Evolutionary conservation across 37 sponge, comb jelly and placozoan species (phyloP).

Genomic region (Cladorhizidae sp.): DNA sequence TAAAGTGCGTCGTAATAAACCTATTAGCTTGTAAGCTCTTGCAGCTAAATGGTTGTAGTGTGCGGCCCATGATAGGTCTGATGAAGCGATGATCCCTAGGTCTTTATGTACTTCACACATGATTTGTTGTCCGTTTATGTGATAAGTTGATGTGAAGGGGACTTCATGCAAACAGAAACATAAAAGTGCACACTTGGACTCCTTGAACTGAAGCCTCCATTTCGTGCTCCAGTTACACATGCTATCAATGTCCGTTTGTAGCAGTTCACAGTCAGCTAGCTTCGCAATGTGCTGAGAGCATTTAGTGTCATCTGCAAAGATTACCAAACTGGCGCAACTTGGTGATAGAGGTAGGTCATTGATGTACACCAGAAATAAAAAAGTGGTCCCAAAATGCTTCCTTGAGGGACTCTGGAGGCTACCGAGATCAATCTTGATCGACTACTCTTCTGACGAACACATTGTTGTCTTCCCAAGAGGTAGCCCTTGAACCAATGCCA

Average conservation of each 20-base stretch:
- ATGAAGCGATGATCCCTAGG: too few relatives aligned
- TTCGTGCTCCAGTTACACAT: background rate
- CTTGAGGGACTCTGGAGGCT: conserved; percentile 39
- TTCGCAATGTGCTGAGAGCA: background rate
- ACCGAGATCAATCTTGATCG: background rate
- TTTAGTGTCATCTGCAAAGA: conserved; percentile 43
- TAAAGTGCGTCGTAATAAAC: too few relatives aligned
- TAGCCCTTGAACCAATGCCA: conserved; percentile 1
- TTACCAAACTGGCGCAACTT: background rate
- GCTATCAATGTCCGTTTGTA: background rate
- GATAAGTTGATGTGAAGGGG: too few relatives aligned
- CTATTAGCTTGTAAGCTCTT: too few relatives aligned
- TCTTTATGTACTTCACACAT: too few relatives aligned
- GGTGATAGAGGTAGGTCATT: background rate
- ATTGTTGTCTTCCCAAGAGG: conserved; percentile 11
- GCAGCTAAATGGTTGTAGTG: too few relatives aligned
- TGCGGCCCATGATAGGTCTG: too few relatives aligned
- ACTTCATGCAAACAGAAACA: background rate
- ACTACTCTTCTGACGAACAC: background rate
- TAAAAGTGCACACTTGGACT: background rate
- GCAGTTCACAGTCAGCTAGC: background rate
- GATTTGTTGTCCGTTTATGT: too few relatives aligned
- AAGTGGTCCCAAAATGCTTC: conserved; percentile 40
- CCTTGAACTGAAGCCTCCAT: background rate
- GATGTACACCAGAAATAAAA: background rate